These are phyloP conservation scores for Caenorhabditis inopinata DNA, from an alignment of 1,140 invertebrate species.

Conservation along the genomic window DNA sequence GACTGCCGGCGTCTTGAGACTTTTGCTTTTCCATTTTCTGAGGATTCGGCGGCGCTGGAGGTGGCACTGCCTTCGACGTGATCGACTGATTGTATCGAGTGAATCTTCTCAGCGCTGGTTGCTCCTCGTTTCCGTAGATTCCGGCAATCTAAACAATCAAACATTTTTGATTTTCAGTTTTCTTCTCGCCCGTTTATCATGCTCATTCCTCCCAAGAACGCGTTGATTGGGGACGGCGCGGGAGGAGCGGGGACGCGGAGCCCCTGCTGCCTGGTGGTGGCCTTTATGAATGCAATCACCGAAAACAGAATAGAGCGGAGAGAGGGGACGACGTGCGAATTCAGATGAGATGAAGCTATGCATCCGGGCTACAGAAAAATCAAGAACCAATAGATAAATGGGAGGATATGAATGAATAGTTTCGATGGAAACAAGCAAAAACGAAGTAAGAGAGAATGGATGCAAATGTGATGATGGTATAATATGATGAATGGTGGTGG, in stretches of 20 bases:
- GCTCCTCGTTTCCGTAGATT: constrained; percentile 37
- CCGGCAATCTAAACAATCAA: constrained; percentile 35
- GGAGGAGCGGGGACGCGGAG: too few species aligned
- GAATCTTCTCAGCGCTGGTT: constrained; percentile 37
- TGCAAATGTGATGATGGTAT: constrained; percentile 18
- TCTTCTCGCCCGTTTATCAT: too few species aligned
- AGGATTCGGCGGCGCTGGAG: constrained; percentile 11
- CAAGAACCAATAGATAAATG: background rate
- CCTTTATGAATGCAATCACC: too few species aligned
- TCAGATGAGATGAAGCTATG: too few species aligned
- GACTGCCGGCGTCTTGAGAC: background rate
- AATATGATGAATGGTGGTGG: background rate
- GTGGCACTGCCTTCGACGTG: background rate
- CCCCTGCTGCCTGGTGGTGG: too few species aligned
- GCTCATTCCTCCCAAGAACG: too few species aligned
- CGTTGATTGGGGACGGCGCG: too few species aligned
- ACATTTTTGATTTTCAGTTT: too few species aligned
- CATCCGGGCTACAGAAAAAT: too few species aligned
- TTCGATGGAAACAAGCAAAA: background rate
- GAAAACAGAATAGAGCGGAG: background rate
- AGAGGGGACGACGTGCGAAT: too few species aligned
- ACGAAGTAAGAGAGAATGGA: background rate
- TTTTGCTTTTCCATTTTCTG: background rate
- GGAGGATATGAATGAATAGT: background rate
- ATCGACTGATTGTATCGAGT: constrained; percentile 38